These are phyloP conservation scores for Cephus spinipes DNA, from an alignment of 2,888 invertebrate species.

Conservation along the genomic window DNA sequence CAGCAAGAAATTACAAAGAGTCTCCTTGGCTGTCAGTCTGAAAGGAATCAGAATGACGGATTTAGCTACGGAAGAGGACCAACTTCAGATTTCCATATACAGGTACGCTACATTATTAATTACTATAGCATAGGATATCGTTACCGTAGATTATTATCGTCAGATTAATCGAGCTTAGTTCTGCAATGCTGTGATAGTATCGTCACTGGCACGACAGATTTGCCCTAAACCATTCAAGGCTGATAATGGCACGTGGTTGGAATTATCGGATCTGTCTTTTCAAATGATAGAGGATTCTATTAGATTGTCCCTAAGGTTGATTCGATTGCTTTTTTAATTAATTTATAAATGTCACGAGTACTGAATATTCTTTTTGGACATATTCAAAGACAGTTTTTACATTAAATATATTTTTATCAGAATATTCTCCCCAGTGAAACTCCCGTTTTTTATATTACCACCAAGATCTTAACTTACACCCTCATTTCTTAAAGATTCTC, in stretches of 20 bases:
- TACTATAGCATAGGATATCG: slow-evolving; percentile 20
- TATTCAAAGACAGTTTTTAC: not conserved
- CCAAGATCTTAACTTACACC: not conserved
- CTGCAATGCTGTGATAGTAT: not conserved
- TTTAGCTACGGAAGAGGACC: slow-evolving; percentile 75
- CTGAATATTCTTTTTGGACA: not conserved
- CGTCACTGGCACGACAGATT: not conserved
- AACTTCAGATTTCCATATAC: slow-evolving; percentile 86
- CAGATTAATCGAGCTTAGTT: not conserved
- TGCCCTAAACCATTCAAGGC: not conserved
- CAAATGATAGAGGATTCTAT: not conserved
- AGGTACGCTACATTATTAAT: slow-evolving; percentile 69
- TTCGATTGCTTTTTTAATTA: not conserved
- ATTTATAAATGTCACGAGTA: not conserved
- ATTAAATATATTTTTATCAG: not conserved
- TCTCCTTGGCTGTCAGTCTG: slow-evolving; percentile 80
- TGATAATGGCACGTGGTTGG: not conserved
- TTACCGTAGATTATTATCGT: not conserved
- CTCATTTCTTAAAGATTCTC: not conserved
- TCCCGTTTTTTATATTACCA: not conserved
- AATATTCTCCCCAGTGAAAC: not conserved
- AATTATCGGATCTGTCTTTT: not conserved
- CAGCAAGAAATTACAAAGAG: slow-evolving; percentile 72
- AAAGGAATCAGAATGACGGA: slow-evolving; percentile 84
- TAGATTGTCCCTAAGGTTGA: not conserved